A percentile compares a stretch with the other conserved stretches of the same genome.
These are phyloP conservation scores for Drosophila barbarae DNA, from an alignment of 2,888 invertebrate species.

Conservation along the genomic window DNA sequence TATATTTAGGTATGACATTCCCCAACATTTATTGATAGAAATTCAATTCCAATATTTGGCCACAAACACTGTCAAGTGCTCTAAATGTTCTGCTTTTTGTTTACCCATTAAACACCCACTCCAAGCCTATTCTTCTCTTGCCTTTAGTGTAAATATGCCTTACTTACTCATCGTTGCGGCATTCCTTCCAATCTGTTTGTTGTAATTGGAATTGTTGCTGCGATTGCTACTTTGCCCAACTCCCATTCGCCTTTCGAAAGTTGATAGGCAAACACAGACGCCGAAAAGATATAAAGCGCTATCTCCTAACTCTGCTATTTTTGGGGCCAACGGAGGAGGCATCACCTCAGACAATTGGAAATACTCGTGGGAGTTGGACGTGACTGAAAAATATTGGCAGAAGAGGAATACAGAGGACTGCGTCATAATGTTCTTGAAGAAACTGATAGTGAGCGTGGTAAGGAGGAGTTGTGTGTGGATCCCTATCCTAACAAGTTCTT, in stretches of 20 bases:
- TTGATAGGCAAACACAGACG: constrained; percentile 44
- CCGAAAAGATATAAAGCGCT: constrained; percentile 37
- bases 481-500: not conserved
- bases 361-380: constrained; percentile 49
- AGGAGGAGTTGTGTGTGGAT: constrained; percentile 9
- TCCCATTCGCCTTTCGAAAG: constrained; percentile 58
- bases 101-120: constrained; percentile 24
- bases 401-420: constrained; percentile 6
- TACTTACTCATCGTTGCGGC: constrained; percentile 46
- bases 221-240: constrained; percentile 51
- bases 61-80: not conserved
- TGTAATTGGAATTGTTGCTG: constrained; percentile 39
- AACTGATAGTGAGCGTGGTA: constrained; percentile 45
- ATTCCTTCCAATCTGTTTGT: constrained; percentile 33
- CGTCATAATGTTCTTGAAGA: constrained; percentile 49
- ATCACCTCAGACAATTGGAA: constrained; percentile 59
- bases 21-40: constrained; percentile 4
- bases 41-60: constrained; percentile 12
- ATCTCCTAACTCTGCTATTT: constrained; percentile 53
- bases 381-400: constrained; percentile 12
- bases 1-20: not conserved
- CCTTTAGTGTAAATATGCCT: constrained; percentile 46
- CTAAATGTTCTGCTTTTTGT: constrained; percentile 10
- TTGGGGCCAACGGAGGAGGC: constrained; percentile 43
- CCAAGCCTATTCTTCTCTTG: constrained; percentile 29